Conservation (phyloP, 1,140 invertebrate species). For the Asobara japonica region DNA sequence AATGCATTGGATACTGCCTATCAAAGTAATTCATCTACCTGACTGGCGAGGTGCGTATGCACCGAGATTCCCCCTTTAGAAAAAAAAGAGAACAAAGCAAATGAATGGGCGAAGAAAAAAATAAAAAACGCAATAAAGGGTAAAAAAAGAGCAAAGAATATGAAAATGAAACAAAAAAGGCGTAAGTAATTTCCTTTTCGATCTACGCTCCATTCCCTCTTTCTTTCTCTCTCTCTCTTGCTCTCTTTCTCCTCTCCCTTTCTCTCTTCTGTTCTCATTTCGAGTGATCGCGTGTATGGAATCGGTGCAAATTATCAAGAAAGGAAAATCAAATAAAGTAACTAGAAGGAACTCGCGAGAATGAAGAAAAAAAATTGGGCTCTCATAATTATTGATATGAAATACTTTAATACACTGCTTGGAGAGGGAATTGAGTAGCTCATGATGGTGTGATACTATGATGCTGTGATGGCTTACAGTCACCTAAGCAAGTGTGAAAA, state of each 20-base stretch:
- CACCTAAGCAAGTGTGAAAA: constrained; percentile 13
- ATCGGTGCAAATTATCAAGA: constrained; percentile 8
- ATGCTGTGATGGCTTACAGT: neutral
- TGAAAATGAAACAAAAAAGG: neutral
- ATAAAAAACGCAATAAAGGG: neutral
- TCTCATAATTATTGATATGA: constrained; percentile 27
- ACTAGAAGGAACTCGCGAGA: neutral
- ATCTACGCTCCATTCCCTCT: too few relatives aligned
- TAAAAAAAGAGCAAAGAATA: neutral
- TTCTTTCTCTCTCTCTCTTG: neutral
- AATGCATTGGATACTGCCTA: constrained; percentile 61
- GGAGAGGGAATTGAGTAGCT: neutral
- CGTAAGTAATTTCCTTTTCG: neutral
- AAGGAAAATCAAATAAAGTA: neutral
- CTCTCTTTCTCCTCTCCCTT: neutral
- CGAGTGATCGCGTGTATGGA: constrained; percentile 23
- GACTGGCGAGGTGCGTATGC: neutral
- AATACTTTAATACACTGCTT: constrained; percentile 22
- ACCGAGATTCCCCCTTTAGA: neutral
- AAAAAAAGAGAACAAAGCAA: neutral
- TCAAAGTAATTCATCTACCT: constrained; percentile 54
- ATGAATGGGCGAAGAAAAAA: neutral
- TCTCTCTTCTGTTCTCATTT: constrained; percentile 22
- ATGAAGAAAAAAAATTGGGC: constrained; percentile 3
- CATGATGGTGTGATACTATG: neutral